These are phyloP conservation scores for Netelia melanura DNA, from an alignment of 2,888 invertebrate species.

Conservation along the genomic window DNA sequence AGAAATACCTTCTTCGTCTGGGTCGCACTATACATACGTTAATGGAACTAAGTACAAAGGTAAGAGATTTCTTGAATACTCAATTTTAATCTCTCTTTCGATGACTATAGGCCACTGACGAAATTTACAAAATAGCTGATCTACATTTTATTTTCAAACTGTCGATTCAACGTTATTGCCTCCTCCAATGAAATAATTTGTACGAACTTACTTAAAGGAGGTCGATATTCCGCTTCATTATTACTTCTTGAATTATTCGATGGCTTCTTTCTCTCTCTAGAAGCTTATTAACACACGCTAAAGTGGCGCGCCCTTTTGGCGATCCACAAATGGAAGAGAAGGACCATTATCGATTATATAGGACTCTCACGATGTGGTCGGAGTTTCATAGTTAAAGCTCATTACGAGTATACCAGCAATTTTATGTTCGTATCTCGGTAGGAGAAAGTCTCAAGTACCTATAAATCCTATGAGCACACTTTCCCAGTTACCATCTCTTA, in stretches of 20 bases:
- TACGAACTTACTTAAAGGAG: not conserved
- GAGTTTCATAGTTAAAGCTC: slow-evolving; percentile 59
- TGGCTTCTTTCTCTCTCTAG: not conserved
- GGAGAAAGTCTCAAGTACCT: slow-evolving; percentile 42
- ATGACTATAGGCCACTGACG: not conserved
- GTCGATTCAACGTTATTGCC: not conserved
- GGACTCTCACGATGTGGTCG: slow-evolving; percentile 9
- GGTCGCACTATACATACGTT: slow-evolving; percentile 72
- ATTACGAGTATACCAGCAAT: slow-evolving; percentile 59
- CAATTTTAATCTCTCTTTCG: not conserved
- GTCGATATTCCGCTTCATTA: slow-evolving; percentile 33
- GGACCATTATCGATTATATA: slow-evolving; percentile 2
- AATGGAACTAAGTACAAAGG: slow-evolving; percentile 80
- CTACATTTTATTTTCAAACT: not conserved
- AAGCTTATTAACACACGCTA: slow-evolving; percentile 41
- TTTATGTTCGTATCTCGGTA: slow-evolving; percentile 51
- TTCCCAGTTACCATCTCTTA: slow-evolving; percentile 16
- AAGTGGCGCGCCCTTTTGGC: slow-evolving; percentile 19
- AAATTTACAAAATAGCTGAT: not conserved
- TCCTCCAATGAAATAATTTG: not conserved
- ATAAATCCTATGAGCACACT: slow-evolving; percentile 48
- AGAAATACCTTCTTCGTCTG: slow-evolving; percentile 77
- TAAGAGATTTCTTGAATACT: slow-evolving; percentile 64
- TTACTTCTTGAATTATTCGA: slow-evolving; percentile 23
- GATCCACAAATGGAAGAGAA: slow-evolving; percentile 28